A percentile compares a stretch with the other conserved stretches of the same genome.
These are phyloP conservation scores for Aphrocallistes beatrix DNA, from an alignment of 37 sponge, comb jelly and placozoan species.

Conservation along the genomic window DNA sequence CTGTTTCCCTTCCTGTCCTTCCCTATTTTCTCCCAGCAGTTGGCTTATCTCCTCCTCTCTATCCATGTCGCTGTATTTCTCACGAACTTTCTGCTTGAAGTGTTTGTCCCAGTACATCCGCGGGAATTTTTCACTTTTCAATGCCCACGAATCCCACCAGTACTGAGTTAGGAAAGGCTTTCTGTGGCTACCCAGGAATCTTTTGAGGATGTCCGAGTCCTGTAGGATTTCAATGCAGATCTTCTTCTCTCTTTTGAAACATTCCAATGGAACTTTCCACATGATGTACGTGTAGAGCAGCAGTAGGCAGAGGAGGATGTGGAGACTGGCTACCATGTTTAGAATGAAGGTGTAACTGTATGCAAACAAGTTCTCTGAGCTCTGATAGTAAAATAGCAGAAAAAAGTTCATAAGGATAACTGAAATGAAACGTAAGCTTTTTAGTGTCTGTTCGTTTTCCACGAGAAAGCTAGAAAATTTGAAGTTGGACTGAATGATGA, in stretches of 20 bases:
- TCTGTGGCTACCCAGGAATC: not conserved
- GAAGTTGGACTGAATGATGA: slow-evolving; percentile 9
- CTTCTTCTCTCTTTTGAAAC: slow-evolving; percentile 73
- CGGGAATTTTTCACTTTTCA: slow-evolving; percentile 48
- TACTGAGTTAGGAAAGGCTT: slow-evolving; percentile 9
- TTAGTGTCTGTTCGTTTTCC: not conserved
- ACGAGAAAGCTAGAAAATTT: not conserved
- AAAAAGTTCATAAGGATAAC: not conserved
- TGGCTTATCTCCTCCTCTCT: not conserved
- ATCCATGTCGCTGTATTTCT: not conserved
- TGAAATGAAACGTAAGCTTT: not conserved
- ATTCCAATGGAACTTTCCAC: slow-evolving; percentile 65
- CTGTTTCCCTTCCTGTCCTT: not conserved
- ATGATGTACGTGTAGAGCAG: slow-evolving; percentile 13
- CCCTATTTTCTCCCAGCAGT: not conserved
- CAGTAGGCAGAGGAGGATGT: not conserved
- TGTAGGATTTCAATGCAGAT: slow-evolving; percentile 27
- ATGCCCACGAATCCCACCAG: slow-evolving; percentile 48
- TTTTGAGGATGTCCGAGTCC: not conserved
- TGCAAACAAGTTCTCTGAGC: not conserved
- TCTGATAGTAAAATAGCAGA: not conserved
- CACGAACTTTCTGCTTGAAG: slow-evolving; percentile 44
- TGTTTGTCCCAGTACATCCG: slow-evolving; percentile 62
- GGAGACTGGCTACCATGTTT: not conserved
- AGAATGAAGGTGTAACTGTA: not conserved